Evolutionary conservation across 64 coral and sea anemone species (phyloP).

Genomic region (Montipora capricornis): DNA sequence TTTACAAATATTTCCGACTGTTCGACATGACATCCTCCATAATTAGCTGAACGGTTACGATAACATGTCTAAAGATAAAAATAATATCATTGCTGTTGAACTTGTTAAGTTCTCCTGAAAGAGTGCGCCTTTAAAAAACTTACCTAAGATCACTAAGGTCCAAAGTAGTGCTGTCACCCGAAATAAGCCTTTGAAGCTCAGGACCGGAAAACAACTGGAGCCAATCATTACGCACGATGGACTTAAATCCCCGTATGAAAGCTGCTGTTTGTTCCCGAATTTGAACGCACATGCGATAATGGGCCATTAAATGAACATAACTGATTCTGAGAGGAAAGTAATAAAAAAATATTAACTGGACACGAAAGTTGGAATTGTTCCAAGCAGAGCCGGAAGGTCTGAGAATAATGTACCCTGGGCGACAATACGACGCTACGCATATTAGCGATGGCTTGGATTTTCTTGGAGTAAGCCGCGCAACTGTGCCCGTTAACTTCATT

Average conservation of each 20-base stretch:
- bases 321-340: constrained; percentile 75
- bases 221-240: constrained; percentile 88
- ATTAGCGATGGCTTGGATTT: no score
- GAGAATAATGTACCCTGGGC: no score
- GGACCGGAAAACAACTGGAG: constrained; percentile 96
- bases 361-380: no score
- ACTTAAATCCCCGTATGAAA: constrained; percentile 96
- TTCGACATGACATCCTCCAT: no score
- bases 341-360: background rate
- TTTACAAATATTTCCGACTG: no score
- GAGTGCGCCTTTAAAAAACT: background rate
- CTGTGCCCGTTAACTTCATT: no score
- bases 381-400: no score
- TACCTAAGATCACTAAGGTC: constrained; percentile 95
- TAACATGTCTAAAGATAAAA: no score
- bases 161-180: constrained; percentile 87
- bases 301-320: constrained; percentile 97
- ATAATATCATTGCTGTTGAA: background rate
- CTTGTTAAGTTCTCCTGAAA: no score
- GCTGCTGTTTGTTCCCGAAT: constrained; percentile 88
- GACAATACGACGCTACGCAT: no score
- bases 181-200: constrained; percentile 96
- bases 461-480: no score
- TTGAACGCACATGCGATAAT: constrained; percentile 97
- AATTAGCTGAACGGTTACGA: no score